phyloP scores from a whole-genome alignment of 2,888 invertebrate species.

The Atethmia centrago region DNA sequence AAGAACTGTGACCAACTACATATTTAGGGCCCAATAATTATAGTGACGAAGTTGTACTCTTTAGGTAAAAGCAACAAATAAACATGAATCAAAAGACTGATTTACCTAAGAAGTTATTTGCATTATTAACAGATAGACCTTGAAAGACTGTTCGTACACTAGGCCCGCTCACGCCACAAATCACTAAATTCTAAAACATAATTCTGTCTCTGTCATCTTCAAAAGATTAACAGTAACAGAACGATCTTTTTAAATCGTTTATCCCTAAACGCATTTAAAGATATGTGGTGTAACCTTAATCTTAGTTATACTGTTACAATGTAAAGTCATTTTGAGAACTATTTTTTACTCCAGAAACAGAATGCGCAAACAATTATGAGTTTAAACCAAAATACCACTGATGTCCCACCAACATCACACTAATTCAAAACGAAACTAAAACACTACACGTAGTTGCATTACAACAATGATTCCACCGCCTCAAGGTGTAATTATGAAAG shows the following conservation, averaged over 20 bases:
- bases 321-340: neutral
- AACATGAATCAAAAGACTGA: neutral
- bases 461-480: constrained; percentile 43
- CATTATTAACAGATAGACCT: neutral
- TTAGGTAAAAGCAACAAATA: neutral
- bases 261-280: no score
- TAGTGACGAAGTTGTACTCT: neutral
- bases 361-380: neutral
- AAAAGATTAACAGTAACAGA: neutral
- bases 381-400: no score
- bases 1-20: constrained; percentile 25
- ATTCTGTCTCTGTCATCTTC: neutral
- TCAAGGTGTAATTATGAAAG: constrained; percentile 56
- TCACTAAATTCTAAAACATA: neutral
- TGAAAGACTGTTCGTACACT: neutral
- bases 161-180: neutral
- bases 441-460: constrained; percentile 16
- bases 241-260: neutral
- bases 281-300: neutral
- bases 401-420: neutral
- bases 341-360: neutral
- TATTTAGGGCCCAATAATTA: neutral
- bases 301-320: neutral
- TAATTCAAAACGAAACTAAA: constrained; percentile 4
- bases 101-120: neutral